Evolutionary conservation across 2,888 invertebrate genomes (phyloP).

Genomic region (Chrysolina haemoptera): DNA sequence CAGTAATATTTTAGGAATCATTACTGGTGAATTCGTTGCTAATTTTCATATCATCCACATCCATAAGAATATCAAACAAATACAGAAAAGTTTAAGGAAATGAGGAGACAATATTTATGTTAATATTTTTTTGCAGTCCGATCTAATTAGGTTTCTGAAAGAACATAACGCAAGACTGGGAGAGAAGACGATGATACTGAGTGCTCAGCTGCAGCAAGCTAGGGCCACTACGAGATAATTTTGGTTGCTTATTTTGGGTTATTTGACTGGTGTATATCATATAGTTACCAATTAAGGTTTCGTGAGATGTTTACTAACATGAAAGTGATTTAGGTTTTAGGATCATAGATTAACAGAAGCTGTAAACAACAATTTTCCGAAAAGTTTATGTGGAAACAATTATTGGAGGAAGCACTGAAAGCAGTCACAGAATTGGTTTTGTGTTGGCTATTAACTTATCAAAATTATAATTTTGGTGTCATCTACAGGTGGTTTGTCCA

Average conservation of each 20-base stretch:
- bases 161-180: constrained; percentile 79
- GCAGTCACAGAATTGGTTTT: no score
- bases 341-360: background rate
- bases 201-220: constrained; percentile 68
- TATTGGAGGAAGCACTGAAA: no score
- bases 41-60: no score
- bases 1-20: no score
- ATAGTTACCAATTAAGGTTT: constrained; percentile 15
- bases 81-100: no score
- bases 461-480: no score
- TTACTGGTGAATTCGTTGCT: no score
- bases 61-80: background rate
- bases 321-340: background rate
- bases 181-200: constrained; percentile 76
- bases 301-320: background rate
- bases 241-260: background rate
- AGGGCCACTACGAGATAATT: constrained; percentile 25
- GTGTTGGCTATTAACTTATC: no score
- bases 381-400: background rate
- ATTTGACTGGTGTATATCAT: constrained; percentile 7
- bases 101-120: no score
- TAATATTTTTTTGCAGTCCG: constrained; percentile 70
- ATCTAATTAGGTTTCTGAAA: constrained; percentile 78
- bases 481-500: no score
- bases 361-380: background rate